A percentile compares a stretch with the other conserved stretches of the same genome.
Evolutionary conservation across 2,797 vertebrate species (phyloP).

Genomic region (Psittacula echo): DNA sequence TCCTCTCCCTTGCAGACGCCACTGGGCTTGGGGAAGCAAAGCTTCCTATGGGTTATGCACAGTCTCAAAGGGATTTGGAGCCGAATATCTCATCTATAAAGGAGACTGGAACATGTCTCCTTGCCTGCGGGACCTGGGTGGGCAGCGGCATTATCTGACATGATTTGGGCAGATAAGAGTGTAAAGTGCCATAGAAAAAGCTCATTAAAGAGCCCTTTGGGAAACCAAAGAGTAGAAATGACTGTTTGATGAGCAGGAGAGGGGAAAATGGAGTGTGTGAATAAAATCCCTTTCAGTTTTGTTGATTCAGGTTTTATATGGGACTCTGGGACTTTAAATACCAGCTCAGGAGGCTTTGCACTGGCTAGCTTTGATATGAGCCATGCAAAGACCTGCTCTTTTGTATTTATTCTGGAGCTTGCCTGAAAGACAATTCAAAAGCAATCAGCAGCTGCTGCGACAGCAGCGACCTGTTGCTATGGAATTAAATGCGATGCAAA

Average conservation of each 20-base stretch:
- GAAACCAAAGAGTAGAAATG: slow-evolving; percentile 31
- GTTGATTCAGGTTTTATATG: slow-evolving; percentile 40
- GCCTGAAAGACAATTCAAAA: slow-evolving; percentile 62
- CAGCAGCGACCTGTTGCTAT: slow-evolving; percentile 70
- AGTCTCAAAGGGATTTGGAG: background rate
- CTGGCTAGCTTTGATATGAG: slow-evolving; percentile 38
- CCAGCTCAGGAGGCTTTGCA: background rate
- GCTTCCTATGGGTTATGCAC: fast-evolving
- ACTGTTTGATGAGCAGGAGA: slow-evolving; percentile 43
- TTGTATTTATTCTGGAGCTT: slow-evolving; percentile 66
- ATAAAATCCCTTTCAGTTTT: slow-evolving; percentile 46
- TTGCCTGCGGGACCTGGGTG: background rate
- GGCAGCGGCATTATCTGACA: background rate
- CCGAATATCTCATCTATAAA: background rate
- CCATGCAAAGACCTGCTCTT: slow-evolving; percentile 44
- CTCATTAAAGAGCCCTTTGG: slow-evolving; percentile 42
- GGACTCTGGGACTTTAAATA: slow-evolving; percentile 44
- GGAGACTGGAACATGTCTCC: background rate
- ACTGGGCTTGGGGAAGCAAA: background rate
- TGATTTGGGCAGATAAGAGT: background rate
- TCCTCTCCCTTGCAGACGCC: background rate
- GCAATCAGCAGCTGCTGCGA: slow-evolving; percentile 51
- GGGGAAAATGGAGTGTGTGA: background rate
- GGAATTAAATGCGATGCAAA: slow-evolving; percentile 47
- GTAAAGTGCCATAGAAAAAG: background rate